These are phyloP conservation scores for Platynereis dumerilii DNA, from an alignment of 2,888 invertebrate genomes.

Conservation along the genomic window DNA sequence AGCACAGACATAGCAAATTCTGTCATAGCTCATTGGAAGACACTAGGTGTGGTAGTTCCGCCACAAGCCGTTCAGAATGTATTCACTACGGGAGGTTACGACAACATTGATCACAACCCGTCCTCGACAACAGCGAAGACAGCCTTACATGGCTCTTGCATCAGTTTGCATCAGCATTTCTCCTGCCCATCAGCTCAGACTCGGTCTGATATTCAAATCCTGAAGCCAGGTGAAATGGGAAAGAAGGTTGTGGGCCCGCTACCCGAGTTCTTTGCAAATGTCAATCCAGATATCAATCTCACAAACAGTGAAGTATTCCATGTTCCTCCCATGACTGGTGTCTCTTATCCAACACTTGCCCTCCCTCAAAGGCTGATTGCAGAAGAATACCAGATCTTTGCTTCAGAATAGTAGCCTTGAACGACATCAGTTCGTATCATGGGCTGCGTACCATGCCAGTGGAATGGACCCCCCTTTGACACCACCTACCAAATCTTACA, in stretches of 20 bases:
- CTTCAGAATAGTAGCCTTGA: constrained; percentile 16
- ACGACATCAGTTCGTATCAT: no score
- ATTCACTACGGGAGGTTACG: constrained; percentile 4
- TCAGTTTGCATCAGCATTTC: constrained; percentile 14
- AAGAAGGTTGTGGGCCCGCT: not conserved
- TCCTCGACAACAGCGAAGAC: constrained; percentile 6
- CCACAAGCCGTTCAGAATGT: not conserved
- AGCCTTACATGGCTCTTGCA: constrained; percentile 18
- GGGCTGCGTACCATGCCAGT: no score
- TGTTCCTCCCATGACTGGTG: no score
- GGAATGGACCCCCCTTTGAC: no score
- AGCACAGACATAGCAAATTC: constrained; percentile 12
- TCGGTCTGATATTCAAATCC: no score
- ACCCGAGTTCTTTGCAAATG: not conserved
- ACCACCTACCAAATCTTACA: no score
- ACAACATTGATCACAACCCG: constrained; percentile 13
- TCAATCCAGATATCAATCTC: not conserved
- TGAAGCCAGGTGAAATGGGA: not conserved
- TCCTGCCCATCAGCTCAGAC: no score
- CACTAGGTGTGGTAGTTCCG: not conserved
- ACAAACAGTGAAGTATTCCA: not conserved
- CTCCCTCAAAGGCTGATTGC: no score
- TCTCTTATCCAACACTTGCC: no score
- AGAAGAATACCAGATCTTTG: no score
- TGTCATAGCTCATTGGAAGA: not conserved